These are phyloP conservation scores for Thalassoma bifasciatum DNA, from an alignment of 2,113 vertebrate species.

Conservation along the genomic window DNA sequence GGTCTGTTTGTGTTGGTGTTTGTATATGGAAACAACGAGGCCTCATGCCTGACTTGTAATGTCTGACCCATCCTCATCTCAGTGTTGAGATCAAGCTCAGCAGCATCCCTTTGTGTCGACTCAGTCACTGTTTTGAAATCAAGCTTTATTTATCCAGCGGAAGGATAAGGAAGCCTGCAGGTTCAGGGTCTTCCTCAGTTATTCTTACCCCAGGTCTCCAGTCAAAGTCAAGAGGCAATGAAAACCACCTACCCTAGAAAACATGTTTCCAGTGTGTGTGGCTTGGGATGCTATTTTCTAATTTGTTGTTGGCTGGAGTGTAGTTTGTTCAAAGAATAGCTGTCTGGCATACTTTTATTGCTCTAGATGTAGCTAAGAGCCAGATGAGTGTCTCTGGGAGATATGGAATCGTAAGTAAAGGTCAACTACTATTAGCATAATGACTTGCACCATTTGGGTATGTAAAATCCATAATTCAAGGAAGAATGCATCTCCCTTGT, in stretches of 20 bases:
- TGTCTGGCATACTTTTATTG: constrained; percentile 48
- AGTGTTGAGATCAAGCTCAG: constrained; percentile 12
- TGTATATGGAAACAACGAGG: constrained; percentile 8
- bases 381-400: constrained; percentile 67
- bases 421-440: constrained; percentile 78
- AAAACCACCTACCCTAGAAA: constrained; percentile 18
- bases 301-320: constrained; percentile 48
- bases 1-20: not conserved
- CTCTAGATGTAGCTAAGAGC: constrained; percentile 49
- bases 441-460: constrained; percentile 70
- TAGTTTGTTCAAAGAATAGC: constrained; percentile 42
- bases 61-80: constrained; percentile 52
- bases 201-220: constrained; percentile 7
- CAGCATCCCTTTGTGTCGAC: constrained; percentile 13
- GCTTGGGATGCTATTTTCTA: constrained; percentile 29
- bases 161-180: not conserved
- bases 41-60: constrained; percentile 56
- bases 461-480: constrained; percentile 79
- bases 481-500: constrained; percentile 45
- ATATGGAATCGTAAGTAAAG: constrained; percentile 76
- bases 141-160: constrained; percentile 10
- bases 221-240: constrained; percentile 14
- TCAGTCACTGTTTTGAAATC: constrained; percentile 15
- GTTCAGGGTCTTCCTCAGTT: not conserved
- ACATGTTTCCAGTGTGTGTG: constrained; percentile 9